These are phyloP conservation scores for Pachyrhynchus sulphureomaculatus DNA, from an alignment of 1,140 invertebrate species.

Conservation along the genomic window DNA sequence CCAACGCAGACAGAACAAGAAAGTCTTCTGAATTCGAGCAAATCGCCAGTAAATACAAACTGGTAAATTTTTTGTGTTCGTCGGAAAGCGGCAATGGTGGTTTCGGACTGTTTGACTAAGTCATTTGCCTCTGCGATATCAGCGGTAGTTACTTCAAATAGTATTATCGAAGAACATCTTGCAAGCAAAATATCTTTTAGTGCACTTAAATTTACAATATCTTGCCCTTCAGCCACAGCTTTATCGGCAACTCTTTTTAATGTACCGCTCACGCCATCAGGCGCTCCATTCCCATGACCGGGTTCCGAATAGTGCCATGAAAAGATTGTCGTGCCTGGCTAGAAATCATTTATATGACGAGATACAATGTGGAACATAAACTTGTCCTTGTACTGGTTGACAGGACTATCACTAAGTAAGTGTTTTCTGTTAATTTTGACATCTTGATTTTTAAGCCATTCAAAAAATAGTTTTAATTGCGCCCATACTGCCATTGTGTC, in stretches of 20 bases:
- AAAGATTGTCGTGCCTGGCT: background rate
- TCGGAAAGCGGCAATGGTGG: no score
- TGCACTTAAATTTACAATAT: conserved; percentile 7
- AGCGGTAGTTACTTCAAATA: background rate
- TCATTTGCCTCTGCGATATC: no score
- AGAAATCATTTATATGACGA: background rate
- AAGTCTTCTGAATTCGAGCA: no score
- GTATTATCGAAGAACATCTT: conserved; percentile 3
- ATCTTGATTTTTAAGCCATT: no score
- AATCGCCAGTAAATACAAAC: no score
- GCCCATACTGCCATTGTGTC: conserved; percentile 37
- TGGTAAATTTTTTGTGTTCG: no score
- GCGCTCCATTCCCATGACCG: conserved; percentile 33
- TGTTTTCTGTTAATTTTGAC: background rate
- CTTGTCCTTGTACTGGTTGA: background rate
- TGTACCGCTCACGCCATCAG: conserved; percentile 61
- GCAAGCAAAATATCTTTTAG: background rate
- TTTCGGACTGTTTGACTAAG: no score
- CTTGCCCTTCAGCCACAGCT: conserved; percentile 7
- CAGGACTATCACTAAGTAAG: conserved; percentile 4
- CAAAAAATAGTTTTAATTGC: no score
- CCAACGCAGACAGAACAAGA: no score
- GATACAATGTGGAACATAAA: background rate
- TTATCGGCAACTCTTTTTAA: conserved; percentile 3
- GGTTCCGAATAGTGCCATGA: conserved; percentile 31